Percentiles rank a stretch among this genome's conserved stretches.
Evolutionary conservation across 2,888 invertebrate species (phyloP).

Genomic region (Esperia sulphurella): DNA sequence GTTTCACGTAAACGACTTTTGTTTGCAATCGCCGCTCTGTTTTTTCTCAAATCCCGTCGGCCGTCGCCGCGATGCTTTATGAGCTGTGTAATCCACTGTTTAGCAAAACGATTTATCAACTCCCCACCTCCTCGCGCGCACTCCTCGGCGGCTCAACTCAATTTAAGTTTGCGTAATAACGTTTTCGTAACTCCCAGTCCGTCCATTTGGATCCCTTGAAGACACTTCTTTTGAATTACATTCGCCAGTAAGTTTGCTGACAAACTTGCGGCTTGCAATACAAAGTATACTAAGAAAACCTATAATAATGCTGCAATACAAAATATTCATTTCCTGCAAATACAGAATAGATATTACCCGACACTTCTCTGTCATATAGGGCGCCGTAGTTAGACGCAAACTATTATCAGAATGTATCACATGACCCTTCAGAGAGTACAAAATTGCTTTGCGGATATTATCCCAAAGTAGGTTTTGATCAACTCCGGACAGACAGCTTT

Average conservation of each 20-base stretch:
- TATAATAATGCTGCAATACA: no score
- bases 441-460: no score
- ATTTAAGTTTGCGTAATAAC: neutral
- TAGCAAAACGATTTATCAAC: constrained; percentile 4
- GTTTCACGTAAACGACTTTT: constrained; percentile 6
- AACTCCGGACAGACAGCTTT: no score
- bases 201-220: neutral
- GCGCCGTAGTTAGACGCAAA: no score
- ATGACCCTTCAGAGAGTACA: no score
- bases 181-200: neutral
- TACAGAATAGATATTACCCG: no score
- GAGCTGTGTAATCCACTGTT: constrained; percentile 5
- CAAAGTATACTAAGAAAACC: no score
- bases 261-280: no score
- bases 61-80: constrained; percentile 1
- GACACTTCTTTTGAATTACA: neutral
- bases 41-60: neutral
- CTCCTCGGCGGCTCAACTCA: neutral
- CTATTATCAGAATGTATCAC: no score
- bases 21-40: constrained; percentile 2
- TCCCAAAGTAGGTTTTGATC: no score
- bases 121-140: neutral
- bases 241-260: neutral
- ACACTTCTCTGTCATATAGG: no score
- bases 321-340: no score